Conservation (phyloP, 1,140 invertebrate genomes). For the Cecropterus lyciades region DNA sequence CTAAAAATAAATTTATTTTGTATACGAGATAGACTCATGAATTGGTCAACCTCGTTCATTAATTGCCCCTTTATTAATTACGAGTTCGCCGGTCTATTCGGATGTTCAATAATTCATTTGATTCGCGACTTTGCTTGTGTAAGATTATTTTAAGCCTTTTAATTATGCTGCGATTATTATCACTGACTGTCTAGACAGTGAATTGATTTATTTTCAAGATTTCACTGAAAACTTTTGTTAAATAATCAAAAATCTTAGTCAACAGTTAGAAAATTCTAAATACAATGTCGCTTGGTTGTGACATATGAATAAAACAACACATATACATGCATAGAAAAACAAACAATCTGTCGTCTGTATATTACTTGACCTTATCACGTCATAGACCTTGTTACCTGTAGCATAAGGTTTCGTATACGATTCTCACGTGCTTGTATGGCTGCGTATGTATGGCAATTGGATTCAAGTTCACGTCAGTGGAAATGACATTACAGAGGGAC, state of each 20-base stretch:
- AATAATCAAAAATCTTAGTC: too few relatives aligned
- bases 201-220: too few relatives aligned
- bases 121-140: too few relatives aligned
- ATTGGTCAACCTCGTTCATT: conserved; percentile 1
- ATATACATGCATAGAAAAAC: background rate
- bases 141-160: too few relatives aligned
- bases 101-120: too few relatives aligned
- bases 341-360: conserved; percentile 7
- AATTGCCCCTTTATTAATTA: conserved; percentile 8
- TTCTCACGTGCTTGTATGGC: conserved; percentile 60
- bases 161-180: too few relatives aligned
- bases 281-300: background rate
- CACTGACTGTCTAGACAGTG: too few relatives aligned
- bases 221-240: too few relatives aligned
- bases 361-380: conserved; percentile 21
- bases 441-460: conserved; percentile 66
- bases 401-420: conserved; percentile 60
- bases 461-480: conserved; percentile 67
- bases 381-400: conserved; percentile 46
- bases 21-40: conserved; percentile 21
- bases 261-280: background rate
- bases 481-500: conserved; percentile 66
- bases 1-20: conserved; percentile 41
- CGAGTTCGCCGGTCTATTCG: background rate
- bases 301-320: background rate